Percentiles rank a stretch among this genome's conserved stretches.
Evolutionary conservation across 2,888 invertebrate species (phyloP).

Genomic region (Agrenia bidenticulata): DNA sequence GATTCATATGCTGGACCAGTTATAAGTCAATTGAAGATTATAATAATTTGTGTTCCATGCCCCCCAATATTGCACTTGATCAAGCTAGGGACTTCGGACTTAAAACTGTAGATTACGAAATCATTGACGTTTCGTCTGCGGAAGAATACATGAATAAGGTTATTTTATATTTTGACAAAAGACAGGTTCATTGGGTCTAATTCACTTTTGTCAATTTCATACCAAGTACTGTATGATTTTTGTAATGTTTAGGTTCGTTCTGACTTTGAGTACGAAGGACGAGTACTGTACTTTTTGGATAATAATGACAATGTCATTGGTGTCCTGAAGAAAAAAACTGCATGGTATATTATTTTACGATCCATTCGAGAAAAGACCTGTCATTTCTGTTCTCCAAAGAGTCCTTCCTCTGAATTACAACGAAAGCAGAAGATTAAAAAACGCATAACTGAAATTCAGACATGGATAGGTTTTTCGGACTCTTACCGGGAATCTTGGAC

Average conservation of each 20-base stretch:
- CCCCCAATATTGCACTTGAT: conserved; percentile 43
- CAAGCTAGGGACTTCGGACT: conserved; percentile 44
- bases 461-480: conserved; percentile 55
- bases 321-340: conserved; percentile 59
- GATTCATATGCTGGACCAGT: conserved; percentile 50
- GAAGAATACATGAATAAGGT: conserved; percentile 54
- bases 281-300: conserved; percentile 58
- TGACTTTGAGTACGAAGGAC: conserved; percentile 57
- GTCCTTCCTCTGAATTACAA: conserved; percentile 40
- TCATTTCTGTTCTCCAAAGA: conserved; percentile 27
- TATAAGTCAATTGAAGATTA: conserved; percentile 27
- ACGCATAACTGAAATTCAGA: conserved; percentile 56
- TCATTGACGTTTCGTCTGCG: conserved; percentile 53
- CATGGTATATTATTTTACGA: conserved; percentile 56
- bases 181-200: too few species aligned
- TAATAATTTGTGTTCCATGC: conserved; percentile 30
- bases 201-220: neutral
- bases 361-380: conserved; percentile 53
- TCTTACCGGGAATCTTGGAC: conserved; percentile 46
- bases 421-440: conserved; percentile 51
- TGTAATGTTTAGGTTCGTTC: conserved; percentile 53
- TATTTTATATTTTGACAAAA: conserved; percentile 8
- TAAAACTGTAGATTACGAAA: conserved; percentile 54
- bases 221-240: neutral
- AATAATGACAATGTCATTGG: conserved; percentile 56